Conservation (phyloP, 2,888 invertebrate species). For the Atrina japonica region DNA sequence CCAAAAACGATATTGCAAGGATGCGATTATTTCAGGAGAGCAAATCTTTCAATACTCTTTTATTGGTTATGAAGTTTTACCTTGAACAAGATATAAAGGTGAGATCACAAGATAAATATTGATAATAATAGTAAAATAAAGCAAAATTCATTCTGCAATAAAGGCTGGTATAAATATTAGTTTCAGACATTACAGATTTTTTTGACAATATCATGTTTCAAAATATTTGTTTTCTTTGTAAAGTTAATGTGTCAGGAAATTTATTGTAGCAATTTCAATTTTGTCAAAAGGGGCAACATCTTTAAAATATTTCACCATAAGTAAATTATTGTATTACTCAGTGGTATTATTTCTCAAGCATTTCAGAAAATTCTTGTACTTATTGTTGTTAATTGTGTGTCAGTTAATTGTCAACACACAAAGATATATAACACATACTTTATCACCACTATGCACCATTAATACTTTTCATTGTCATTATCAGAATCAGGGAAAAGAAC, state of each 20-base stretch:
- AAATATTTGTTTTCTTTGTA: too few species aligned
- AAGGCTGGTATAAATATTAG: neutral
- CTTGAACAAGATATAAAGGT: conserved; percentile 74
- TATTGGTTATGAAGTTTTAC: conserved; percentile 76
- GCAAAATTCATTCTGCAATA: neutral
- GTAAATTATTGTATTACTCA: neutral
- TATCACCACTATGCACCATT: too few species aligned
- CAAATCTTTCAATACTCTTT: conserved; percentile 73
- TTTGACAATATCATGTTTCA: neutral
- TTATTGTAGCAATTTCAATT: too few species aligned
- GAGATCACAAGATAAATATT: too few species aligned
- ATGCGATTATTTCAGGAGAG: conserved; percentile 73
- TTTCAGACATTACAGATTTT: neutral
- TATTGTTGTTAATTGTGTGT: too few species aligned
- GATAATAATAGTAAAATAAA: too few species aligned
- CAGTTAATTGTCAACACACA: too few species aligned
- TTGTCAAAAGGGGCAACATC: neutral
- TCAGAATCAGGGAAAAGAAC: conserved; percentile 21
- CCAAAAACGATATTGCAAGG: conserved; percentile 88
- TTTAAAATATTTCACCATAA: neutral
- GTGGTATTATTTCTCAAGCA: neutral
- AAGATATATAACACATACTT: too few species aligned
- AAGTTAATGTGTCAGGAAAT: too few species aligned
- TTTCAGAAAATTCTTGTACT: too few species aligned
- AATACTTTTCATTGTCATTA: too few species aligned